These are phyloP conservation scores for Chauna torquata DNA, from an alignment of 2,113 vertebrate species.

Conservation along the genomic window DNA sequence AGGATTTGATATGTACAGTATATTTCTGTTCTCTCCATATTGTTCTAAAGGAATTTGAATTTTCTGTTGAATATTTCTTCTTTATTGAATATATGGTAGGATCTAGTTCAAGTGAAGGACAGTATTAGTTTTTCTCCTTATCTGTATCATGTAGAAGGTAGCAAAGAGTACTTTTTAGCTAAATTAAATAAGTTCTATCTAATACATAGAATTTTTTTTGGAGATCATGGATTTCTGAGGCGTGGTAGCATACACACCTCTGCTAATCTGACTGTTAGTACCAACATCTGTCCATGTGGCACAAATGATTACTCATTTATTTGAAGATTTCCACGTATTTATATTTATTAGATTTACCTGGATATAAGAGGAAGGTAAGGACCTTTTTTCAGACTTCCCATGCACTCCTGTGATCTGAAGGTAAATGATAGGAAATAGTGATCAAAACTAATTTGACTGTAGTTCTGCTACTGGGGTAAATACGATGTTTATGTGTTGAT, in stretches of 20 bases:
- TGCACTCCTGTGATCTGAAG: neutral
- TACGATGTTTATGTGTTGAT: constrained; percentile 19
- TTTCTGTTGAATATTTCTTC: neutral
- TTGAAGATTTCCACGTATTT: neutral
- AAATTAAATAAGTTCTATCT: neutral
- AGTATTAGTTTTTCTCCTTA: neutral
- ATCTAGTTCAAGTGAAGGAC: neutral
- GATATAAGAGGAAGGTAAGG: neutral
- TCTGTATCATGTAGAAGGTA: neutral
- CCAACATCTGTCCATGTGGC: neutral
- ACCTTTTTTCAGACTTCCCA: neutral
- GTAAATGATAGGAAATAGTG: neutral
- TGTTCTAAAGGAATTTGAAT: neutral
- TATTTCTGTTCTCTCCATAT: neutral
- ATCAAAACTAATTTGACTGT: neutral
- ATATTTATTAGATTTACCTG: neutral
- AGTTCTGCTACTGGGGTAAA: neutral
- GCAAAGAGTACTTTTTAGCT: neutral
- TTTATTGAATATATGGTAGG: neutral
- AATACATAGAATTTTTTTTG: neutral
- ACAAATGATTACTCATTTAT: neutral
- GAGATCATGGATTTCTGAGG: neutral
- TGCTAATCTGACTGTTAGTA: neutral
- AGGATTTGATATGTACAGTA: neutral
- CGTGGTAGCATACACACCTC: neutral